phyloP scores from a whole-genome alignment of 2,888 invertebrate species.

The Gymnoscelis rufifasciata region DNA sequence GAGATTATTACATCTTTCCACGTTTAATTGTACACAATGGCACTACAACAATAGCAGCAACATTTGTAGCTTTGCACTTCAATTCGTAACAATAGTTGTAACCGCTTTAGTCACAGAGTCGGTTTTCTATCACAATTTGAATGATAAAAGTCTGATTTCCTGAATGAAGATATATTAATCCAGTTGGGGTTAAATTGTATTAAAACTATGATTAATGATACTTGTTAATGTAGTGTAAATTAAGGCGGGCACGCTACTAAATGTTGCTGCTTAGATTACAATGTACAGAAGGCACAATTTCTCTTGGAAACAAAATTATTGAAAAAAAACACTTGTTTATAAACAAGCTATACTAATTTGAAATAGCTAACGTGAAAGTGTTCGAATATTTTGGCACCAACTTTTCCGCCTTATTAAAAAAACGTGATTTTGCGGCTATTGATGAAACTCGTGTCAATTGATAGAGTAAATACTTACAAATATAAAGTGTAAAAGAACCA shows the following conservation, averaged over 20 bases:
- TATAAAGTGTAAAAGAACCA: too few relatives aligned
- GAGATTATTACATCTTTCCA: conserved; percentile 76
- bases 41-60: conserved; percentile 66
- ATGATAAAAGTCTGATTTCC: conserved; percentile 67
- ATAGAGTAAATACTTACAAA: too few relatives aligned
- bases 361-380: too few relatives aligned
- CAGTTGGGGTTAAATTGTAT: conserved; percentile 77
- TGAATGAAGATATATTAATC: conserved; percentile 78
- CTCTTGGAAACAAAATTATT: too few relatives aligned
- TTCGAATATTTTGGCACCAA: too few relatives aligned
- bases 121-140: conserved; percentile 66
- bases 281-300: neutral
- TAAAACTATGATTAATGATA: conserved; percentile 78
- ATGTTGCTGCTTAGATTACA: neutral
- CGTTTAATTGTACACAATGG: conserved; percentile 76
- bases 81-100: conserved; percentile 54
- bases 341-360: too few relatives aligned
- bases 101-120: conserved; percentile 59
- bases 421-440: too few relatives aligned
- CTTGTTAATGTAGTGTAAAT: conserved; percentile 71
- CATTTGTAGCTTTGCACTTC: conserved; percentile 70
- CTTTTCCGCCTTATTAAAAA: too few relatives aligned
- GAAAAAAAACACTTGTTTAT: too few relatives aligned
- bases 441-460: too few relatives aligned
- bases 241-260: conserved; percentile 69